A percentile compares a stretch with the other conserved stretches of the same genome.
Conservation (phyloP, 2,113 vertebrate genomes). For the Cacatua alba region DNA sequence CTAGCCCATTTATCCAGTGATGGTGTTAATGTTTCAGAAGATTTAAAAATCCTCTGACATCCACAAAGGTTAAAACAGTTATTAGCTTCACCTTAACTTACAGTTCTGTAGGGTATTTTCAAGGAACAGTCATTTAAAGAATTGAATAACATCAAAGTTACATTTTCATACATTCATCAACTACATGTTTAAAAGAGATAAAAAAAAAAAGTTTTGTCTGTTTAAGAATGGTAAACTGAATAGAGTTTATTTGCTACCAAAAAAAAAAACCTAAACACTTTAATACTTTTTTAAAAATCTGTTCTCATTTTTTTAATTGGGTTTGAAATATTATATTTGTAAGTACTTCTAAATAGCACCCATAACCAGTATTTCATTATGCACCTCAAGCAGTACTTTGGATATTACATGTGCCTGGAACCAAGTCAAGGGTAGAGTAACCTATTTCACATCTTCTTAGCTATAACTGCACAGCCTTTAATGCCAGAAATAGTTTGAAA, state of each 20-base stretch:
- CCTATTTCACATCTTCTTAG: not conserved
- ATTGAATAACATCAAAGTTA: not conserved
- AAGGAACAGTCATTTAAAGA: not conserved
- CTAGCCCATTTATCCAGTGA: not conserved
- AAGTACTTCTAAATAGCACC: not conserved
- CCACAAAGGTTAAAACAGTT: not conserved
- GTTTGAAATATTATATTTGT: not conserved
- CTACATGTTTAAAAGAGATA: not conserved
- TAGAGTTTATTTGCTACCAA: not conserved
- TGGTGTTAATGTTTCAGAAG: not conserved
- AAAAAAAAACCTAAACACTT: not conserved
- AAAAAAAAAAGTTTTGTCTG: not conserved
- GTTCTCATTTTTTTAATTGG: not conserved
- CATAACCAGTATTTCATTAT: not conserved
- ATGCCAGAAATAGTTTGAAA: not conserved
- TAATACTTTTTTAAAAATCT: not conserved
- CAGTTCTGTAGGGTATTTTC: not conserved
- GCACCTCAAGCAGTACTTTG: not conserved
- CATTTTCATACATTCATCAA: not conserved
- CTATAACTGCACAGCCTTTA: not conserved
- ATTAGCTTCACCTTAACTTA: not conserved
- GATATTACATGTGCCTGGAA: not conserved
- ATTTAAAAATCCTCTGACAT: not conserved
- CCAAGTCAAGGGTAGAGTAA: not conserved
- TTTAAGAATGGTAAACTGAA: not conserved